Conservation (phyloP, 2,888 invertebrate genomes). For the Bembecia ichneumoniformis region DNA sequence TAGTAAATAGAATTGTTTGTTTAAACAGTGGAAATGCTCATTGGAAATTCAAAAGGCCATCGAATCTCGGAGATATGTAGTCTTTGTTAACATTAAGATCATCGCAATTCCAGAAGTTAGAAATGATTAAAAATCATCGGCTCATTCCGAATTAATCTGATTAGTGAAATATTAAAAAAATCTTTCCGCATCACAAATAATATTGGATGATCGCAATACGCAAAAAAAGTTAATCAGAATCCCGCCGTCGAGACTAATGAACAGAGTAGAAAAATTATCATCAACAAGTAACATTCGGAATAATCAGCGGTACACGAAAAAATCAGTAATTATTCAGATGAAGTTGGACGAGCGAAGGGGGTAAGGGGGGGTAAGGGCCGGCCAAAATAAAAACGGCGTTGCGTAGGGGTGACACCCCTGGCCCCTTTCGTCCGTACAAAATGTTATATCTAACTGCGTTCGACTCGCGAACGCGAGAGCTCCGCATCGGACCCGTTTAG, state of each 20-base stretch:
- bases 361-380: slow-evolving; percentile 68
- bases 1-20: no score
- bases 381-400: slow-evolving; percentile 72
- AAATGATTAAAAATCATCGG: no score
- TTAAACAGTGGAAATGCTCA: no score
- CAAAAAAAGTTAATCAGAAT: background rate
- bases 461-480: slow-evolving; percentile 53
- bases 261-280: slow-evolving; percentile 58
- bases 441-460: slow-evolving; percentile 72
- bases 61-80: no score
- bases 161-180: background rate
- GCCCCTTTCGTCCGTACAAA: slow-evolving; percentile 50
- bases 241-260: background rate
- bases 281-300: slow-evolving; percentile 72
- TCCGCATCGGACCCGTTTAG: slow-evolving; percentile 33
- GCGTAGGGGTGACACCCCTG: slow-evolving; percentile 68
- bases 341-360: slow-evolving; percentile 71
- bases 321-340: slow-evolving; percentile 74
- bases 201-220: background rate
- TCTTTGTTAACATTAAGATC: no score
- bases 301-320: slow-evolving; percentile 73
- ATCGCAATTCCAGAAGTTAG: no score
- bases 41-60: no score
- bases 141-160: no score
- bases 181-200: background rate